These are phyloP conservation scores for Noctua fimbriata DNA, from an alignment of 2,888 invertebrate species.

Conservation along the genomic window DNA sequence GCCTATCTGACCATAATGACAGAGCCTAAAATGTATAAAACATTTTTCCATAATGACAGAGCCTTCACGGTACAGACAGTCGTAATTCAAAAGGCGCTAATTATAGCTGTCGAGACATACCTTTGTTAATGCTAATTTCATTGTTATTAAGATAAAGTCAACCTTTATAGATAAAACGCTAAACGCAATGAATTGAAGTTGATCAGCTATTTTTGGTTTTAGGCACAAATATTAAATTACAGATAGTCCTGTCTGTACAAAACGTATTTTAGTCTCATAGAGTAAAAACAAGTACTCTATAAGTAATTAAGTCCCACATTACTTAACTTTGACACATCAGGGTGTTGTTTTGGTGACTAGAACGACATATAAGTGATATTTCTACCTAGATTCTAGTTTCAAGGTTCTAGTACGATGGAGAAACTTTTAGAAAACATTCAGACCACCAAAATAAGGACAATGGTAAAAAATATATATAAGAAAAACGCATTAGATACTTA, in stretches of 20 bases:
- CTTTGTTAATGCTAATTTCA: neutral
- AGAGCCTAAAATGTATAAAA: too few species aligned
- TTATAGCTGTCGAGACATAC: neutral
- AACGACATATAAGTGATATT: neutral
- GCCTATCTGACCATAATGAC: too few species aligned
- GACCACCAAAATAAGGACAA: too few species aligned
- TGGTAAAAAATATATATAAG: too few species aligned
- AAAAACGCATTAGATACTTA: too few species aligned
- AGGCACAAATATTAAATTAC: neutral
- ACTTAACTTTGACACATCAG: constrained; percentile 26
- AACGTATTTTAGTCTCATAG: neutral
- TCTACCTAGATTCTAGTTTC: constrained; percentile 10
- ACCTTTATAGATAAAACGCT: neutral
- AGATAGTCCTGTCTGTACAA: constrained; percentile 10
- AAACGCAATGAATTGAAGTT: neutral
- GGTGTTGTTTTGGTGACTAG: constrained; percentile 9
- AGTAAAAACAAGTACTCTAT: constrained; percentile 2
- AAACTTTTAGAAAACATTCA: too few species aligned
- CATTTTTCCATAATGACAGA: neutral
- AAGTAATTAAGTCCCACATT: constrained; percentile 33
- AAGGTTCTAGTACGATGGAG: neutral
- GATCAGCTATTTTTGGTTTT: neutral
- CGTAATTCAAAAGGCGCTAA: neutral
- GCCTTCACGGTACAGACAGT: neutral
- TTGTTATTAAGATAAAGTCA: neutral